Evolutionary conservation across 2,797 vertebrate species (phyloP).

Genomic region (Spinibarbus caldwelli): DNA sequence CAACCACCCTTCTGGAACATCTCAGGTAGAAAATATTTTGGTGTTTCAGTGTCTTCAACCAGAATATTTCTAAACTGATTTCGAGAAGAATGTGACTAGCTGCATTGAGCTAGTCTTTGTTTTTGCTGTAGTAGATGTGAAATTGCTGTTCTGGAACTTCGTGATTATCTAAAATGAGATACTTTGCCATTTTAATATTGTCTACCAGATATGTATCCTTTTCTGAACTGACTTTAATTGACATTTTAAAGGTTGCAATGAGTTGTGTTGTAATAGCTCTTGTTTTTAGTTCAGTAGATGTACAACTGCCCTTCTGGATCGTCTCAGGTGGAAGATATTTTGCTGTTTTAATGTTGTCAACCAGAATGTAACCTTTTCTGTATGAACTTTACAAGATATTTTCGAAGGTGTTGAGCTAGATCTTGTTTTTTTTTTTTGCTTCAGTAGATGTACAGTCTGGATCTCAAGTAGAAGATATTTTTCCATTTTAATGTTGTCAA

Average conservation of each 20-base stretch:
- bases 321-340: no score
- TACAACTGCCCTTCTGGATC: no score
- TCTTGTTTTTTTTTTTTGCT: no score
- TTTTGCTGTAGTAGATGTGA: not conserved
- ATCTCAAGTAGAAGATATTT: not conserved
- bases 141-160: no score
- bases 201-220: no score
- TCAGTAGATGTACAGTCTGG: not conserved
- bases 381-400: not conserved
- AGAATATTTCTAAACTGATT: not conserved
- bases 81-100: not conserved
- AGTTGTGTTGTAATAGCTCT: no score
- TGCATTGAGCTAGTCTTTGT: not conserved
- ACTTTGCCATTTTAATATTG: no score
- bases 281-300: no score
- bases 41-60: not conserved
- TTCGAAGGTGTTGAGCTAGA: not conserved
- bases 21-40: not conserved
- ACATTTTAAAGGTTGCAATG: no score
- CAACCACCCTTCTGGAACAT: not conserved
- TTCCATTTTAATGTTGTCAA: not conserved
- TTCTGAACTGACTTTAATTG: no score
- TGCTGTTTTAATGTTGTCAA: not conserved
- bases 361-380: not conserved
- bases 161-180: no score